phyloP scores from a whole-genome alignment of 2,888 invertebrate genomes.

The Euphydryas editha region DNA sequence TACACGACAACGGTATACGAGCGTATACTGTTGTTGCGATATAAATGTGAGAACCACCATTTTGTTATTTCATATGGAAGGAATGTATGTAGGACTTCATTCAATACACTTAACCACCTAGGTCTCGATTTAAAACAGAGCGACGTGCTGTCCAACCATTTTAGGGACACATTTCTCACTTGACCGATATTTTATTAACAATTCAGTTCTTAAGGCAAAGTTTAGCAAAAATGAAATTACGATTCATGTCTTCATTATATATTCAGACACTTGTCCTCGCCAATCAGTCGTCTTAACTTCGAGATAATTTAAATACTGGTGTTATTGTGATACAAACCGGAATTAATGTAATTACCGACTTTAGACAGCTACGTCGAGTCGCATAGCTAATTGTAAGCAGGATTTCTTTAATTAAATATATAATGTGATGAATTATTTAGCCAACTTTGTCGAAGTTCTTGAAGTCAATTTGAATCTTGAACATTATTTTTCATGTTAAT shows the following conservation, averaged over 20 bases:
- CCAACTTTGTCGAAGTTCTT: not conserved
- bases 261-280: conserved; percentile 15
- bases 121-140: too few species aligned
- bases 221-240: conserved; percentile 17
- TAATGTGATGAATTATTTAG: conserved; percentile 6
- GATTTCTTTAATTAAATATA: conserved; percentile 20
- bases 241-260: conserved; percentile 23
- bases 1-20: too few species aligned
- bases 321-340: conserved; percentile 35
- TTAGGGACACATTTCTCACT: too few species aligned
- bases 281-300: conserved; percentile 26
- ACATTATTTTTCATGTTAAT: too few species aligned
- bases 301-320: conserved; percentile 31
- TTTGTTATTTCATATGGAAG: too few species aligned
- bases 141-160: too few species aligned
- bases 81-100: too few species aligned
- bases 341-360: conserved; percentile 39
- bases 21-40: too few species aligned
- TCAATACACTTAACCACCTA: too few species aligned
- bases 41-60: too few species aligned
- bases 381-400: conserved; percentile 31
- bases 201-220: conserved; percentile 6
- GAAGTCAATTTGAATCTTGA: not conserved
- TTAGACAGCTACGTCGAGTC: conserved; percentile 32
- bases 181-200: conserved; percentile 6